A percentile compares a stretch with the other conserved stretches of the same genome.
These are phyloP conservation scores for Drosophila ananassae DNA, from an alignment of 1,140 invertebrate genomes.

Conservation along the genomic window DNA sequence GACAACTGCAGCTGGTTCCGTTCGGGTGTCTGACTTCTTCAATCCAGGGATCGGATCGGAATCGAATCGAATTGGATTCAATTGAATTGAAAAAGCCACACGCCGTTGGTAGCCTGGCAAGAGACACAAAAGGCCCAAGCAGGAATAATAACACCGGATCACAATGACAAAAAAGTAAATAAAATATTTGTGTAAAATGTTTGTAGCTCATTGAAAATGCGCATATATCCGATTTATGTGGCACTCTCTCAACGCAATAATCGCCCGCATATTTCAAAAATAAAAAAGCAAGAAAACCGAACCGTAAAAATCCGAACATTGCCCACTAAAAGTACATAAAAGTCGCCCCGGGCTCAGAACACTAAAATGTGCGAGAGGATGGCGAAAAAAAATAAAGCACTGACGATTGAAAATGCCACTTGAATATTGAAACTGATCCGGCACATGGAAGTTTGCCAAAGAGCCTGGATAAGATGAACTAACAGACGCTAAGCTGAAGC, in stretches of 20 bases:
- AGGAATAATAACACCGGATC: conserved; percentile 12
- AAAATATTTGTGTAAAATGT: conserved; percentile 57
- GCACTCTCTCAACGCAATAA: conserved; percentile 53
- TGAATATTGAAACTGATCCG: conserved; percentile 18
- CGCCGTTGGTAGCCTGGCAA: not conserved
- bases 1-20: conserved; percentile 54
- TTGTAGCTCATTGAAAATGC: conserved; percentile 56
- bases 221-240: conserved; percentile 62
- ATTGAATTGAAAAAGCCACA: not conserved
- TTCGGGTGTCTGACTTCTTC: conserved; percentile 11
- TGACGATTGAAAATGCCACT: conserved; percentile 30
- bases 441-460: not conserved
- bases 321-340: conserved; percentile 46
- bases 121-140: not conserved
- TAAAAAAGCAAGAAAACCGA: conserved; percentile 31
- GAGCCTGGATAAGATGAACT: not conserved
- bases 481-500: not conserved
- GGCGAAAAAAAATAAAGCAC: not conserved
- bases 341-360: not conserved
- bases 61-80: conserved; percentile 13
- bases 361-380: conserved; percentile 2
- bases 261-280: conserved; percentile 47
- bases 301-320: conserved; percentile 27
- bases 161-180: conserved; percentile 33
- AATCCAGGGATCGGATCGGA: conserved; percentile 17